These are phyloP conservation scores for Suillia variegata DNA, from an alignment of 2,888 invertebrate species.

Conservation along the genomic window DNA sequence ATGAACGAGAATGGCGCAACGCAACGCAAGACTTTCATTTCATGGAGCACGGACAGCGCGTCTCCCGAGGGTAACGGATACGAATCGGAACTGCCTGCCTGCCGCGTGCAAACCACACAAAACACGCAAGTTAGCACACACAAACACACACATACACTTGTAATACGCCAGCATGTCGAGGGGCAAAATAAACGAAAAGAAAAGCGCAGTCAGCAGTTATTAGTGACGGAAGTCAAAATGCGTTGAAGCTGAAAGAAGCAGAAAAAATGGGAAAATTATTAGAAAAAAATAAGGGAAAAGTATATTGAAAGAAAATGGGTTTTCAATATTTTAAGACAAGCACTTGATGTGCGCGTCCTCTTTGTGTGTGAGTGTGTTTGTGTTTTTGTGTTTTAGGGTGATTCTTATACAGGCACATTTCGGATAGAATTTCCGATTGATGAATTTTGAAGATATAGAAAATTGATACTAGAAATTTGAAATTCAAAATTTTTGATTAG, in stretches of 20 bases:
- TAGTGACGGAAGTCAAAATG: slow-evolving; percentile 40
- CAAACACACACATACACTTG: slow-evolving; percentile 34
- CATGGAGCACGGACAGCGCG: no score
- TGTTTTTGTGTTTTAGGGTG: not conserved
- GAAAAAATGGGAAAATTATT: slow-evolving; percentile 35
- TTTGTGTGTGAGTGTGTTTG: slow-evolving; percentile 5
- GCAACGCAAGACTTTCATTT: no score
- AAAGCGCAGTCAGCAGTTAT: slow-evolving; percentile 52
- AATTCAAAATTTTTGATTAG: no score
- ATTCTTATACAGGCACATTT: no score
- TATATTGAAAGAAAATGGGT: not conserved
- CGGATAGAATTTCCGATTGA: no score
- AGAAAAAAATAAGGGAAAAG: slow-evolving; percentile 1
- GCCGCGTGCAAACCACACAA: no score
- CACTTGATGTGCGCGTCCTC: slow-evolving; percentile 16
- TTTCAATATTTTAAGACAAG: slow-evolving; percentile 1
- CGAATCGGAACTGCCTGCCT: no score
- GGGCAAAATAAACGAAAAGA: slow-evolving; percentile 20
- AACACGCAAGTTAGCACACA: no score
- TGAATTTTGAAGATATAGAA: no score
- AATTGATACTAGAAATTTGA: no score
- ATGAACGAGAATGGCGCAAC: slow-evolving; percentile 46
- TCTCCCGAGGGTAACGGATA: no score
- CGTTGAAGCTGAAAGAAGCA: slow-evolving; percentile 35
- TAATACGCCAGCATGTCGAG: slow-evolving; percentile 26